A percentile compares a stretch with the other conserved stretches of the same genome.
These are phyloP conservation scores for Addax nasomaculatus DNA, from an alignment of 2,113 vertebrate species.

Conservation along the genomic window DNA sequence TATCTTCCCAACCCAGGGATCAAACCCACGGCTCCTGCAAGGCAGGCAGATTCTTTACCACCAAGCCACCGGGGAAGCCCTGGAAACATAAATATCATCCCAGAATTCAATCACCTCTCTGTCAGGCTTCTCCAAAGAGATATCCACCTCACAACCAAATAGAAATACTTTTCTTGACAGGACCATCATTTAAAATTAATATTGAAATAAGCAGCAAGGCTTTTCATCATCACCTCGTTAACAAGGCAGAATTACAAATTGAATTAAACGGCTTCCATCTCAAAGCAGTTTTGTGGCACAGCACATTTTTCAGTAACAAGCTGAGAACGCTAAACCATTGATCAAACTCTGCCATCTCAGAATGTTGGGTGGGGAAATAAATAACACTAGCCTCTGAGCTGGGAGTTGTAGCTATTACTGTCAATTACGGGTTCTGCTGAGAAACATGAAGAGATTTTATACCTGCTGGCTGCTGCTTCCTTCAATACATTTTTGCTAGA, in stretches of 20 bases:
- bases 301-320: not conserved
- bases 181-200: constrained; percentile 43
- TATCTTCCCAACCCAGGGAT: not conserved
- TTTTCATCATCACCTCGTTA: not conserved
- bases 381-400: not conserved
- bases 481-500: not conserved
- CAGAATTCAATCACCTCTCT: not conserved
- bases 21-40: not conserved
- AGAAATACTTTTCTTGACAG: constrained; percentile 59
- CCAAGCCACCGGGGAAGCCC: not conserved
- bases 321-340: not conserved
- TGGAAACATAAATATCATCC: not conserved
- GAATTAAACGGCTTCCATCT: not conserved
- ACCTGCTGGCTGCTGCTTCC: not conserved
- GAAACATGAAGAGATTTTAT: not conserved
- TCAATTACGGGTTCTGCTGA: constrained; percentile 53
- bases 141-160: not conserved
- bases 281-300: not conserved
- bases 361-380: not conserved
- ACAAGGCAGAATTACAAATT: not conserved
- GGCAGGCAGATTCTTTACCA: not conserved
- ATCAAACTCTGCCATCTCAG: constrained; percentile 47
- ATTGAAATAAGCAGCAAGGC: constrained; percentile 44
- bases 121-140: not conserved
- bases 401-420: constrained; percentile 49